A percentile compares a stretch with the other conserved stretches of the same genome.
These are phyloP conservation scores for Drosophila niveifrons DNA, from an alignment of 2,888 invertebrate species.

Conservation along the genomic window DNA sequence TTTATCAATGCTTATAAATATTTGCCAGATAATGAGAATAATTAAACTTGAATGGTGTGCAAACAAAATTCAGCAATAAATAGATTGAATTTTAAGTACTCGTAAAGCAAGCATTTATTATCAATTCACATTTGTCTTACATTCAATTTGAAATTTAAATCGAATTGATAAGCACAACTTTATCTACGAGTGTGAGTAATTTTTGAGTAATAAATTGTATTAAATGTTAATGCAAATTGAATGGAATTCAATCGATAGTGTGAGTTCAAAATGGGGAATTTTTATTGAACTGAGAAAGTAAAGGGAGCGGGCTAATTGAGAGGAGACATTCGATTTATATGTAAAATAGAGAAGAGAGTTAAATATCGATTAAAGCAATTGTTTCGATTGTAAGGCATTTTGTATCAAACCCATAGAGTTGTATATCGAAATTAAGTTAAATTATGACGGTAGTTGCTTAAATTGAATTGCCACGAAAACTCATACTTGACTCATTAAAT, in stretches of 20 bases:
- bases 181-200: conserved; percentile 5
- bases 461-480: neutral
- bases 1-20: neutral
- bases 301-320: neutral
- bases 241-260: neutral
- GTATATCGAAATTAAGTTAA: too few relatives aligned
- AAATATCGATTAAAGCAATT: too few relatives aligned
- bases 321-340: neutral
- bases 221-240: neutral
- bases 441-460: too few relatives aligned
- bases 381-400: too few relatives aligned
- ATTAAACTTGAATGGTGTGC: conserved; percentile 18
- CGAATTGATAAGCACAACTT: conserved; percentile 4
- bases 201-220: neutral
- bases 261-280: neutral
- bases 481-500: neutral
- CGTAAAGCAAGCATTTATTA: conserved; percentile 1
- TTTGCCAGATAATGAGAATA: conserved; percentile 8
- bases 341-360: neutral
- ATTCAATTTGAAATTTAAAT: conserved; percentile 9
- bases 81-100: conserved; percentile 3
- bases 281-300: neutral
- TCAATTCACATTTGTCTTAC: conserved; percentile 16
- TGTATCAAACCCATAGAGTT: too few relatives aligned
- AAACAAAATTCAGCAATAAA: conserved; percentile 18